Evolutionary conservation across 2,888 invertebrate genomes (phyloP).

Genomic region (Callyntrura sp.): DNA sequence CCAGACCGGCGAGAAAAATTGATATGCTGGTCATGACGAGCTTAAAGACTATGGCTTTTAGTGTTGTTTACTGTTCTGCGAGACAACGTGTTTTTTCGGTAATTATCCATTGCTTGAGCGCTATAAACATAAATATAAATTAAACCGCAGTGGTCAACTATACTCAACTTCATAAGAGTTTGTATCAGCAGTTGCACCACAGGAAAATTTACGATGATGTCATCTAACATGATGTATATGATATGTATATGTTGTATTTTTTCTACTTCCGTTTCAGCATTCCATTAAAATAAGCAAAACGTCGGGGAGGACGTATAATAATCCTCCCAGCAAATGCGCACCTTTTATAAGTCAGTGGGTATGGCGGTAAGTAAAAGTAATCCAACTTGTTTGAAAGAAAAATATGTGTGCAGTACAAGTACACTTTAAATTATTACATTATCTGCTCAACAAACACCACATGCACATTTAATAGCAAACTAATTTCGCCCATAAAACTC

Average conservation of each 20-base stretch:
- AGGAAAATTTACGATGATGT: neutral
- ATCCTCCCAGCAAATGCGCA: too few species aligned
- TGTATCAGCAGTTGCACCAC: neutral
- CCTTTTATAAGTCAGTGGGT: constrained; percentile 67
- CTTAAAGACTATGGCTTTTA: neutral
- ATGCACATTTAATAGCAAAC: constrained; percentile 37
- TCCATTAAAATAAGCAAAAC: constrained; percentile 15
- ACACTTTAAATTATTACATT: constrained; percentile 36
- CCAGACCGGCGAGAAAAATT: constrained; percentile 12
- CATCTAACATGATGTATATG: neutral
- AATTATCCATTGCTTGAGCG: constrained; percentile 46
- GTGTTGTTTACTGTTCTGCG: constrained; percentile 47
- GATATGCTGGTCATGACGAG: constrained; percentile 20
- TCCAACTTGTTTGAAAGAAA: constrained; percentile 62
- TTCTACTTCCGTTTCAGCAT: constrained; percentile 67
- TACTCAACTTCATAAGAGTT: neutral
- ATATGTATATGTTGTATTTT: neutral
- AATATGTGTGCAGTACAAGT: neutral
- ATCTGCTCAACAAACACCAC: constrained; percentile 36
- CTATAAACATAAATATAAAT: constrained; percentile 18
- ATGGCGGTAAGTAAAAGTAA: constrained; percentile 62
- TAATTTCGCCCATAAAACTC: constrained; percentile 31
- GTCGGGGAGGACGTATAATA: neutral
- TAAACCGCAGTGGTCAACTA: neutral
- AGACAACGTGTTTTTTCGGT: constrained; percentile 51